phyloP scores from a whole-genome alignment of 2,797 vertebrate species.

The Spinibarbus caldwelli region DNA sequence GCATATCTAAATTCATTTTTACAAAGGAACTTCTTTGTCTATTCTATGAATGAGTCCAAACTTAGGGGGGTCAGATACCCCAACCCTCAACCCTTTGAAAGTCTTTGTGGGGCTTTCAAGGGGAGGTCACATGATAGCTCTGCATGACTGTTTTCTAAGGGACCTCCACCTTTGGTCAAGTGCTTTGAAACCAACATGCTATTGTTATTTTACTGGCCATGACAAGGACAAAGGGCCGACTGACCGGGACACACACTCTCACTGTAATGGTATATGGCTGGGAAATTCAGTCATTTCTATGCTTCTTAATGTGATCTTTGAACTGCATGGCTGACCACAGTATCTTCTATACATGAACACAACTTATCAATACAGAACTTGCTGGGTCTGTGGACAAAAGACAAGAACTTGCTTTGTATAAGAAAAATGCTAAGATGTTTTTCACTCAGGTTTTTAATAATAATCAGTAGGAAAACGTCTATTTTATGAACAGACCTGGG shows the following conservation, averaged over 20 bases:
- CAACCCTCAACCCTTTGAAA: slow-evolving; percentile 58
- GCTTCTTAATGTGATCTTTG: slow-evolving; percentile 87
- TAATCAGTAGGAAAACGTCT: background rate
- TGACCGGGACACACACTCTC: slow-evolving; percentile 61
- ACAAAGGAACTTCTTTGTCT: slow-evolving; percentile 68
- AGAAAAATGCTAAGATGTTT: slow-evolving; percentile 51
- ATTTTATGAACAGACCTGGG: slow-evolving; percentile 21
- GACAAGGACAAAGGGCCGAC: slow-evolving; percentile 76
- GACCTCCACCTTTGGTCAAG: slow-evolving; percentile 71
- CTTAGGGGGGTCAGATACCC: slow-evolving; percentile 65
- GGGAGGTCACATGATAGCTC: slow-evolving; percentile 76
- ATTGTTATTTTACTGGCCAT: slow-evolving; percentile 80
- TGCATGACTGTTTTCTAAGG: slow-evolving; percentile 67
- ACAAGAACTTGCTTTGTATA: slow-evolving; percentile 86
- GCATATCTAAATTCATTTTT: slow-evolving; percentile 50
- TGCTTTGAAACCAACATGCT: slow-evolving; percentile 77
- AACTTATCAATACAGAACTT: slow-evolving; percentile 77
- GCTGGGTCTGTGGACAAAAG: slow-evolving; percentile 78
- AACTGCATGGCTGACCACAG: slow-evolving; percentile 90
- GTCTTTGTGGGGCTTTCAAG: slow-evolving; percentile 71
- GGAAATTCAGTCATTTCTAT: slow-evolving; percentile 88
- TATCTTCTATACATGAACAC: slow-evolving; percentile 86
- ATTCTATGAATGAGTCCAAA: slow-evolving; percentile 67
- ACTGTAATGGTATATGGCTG: slow-evolving; percentile 88
- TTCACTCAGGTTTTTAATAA: background rate